Evolutionary conservation across 1,140 invertebrate species (phyloP).

Genomic region (Calosoma granatense): DNA sequence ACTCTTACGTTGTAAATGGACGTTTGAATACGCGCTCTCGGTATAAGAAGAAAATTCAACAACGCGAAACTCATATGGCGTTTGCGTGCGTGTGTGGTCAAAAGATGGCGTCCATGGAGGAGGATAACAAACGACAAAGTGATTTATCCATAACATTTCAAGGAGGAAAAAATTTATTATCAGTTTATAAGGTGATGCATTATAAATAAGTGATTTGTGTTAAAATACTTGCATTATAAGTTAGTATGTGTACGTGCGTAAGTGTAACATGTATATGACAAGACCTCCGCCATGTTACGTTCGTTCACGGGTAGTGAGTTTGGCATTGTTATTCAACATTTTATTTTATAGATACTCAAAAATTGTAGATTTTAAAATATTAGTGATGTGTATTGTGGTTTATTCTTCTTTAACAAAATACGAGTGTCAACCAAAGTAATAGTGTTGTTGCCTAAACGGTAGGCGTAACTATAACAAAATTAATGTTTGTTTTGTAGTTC

Average conservation of each 20-base stretch:
- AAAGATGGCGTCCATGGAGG: constrained; percentile 4
- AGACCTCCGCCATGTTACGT: constrained; percentile 3
- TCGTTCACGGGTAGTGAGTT: neutral
- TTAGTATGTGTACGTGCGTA: neutral
- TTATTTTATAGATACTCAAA: neutral
- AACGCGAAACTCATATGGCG: neutral
- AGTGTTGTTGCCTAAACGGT: neutral
- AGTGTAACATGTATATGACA: neutral
- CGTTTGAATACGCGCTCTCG: neutral
- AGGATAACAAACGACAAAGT: constrained; percentile 3
- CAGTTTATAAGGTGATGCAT: neutral
- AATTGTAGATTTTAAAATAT: neutral
- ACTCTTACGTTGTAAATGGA: no score
- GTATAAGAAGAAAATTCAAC: neutral
- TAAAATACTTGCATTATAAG: neutral
- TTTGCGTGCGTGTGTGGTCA: neutral
- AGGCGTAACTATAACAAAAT: constrained; percentile 1
- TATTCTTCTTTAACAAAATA: neutral
- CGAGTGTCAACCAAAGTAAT: neutral
- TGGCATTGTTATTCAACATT: constrained; percentile 3
- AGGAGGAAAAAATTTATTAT: neutral
- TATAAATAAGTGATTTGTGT: neutral
- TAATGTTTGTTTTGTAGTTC: neutral
- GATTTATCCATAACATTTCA: neutral
- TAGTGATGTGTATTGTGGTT: neutral